Percentiles rank a stretch among this genome's conserved stretches.
phyloP scores from a whole-genome alignment of 2,113 vertebrate species.

The Ailurus styani region DNA sequence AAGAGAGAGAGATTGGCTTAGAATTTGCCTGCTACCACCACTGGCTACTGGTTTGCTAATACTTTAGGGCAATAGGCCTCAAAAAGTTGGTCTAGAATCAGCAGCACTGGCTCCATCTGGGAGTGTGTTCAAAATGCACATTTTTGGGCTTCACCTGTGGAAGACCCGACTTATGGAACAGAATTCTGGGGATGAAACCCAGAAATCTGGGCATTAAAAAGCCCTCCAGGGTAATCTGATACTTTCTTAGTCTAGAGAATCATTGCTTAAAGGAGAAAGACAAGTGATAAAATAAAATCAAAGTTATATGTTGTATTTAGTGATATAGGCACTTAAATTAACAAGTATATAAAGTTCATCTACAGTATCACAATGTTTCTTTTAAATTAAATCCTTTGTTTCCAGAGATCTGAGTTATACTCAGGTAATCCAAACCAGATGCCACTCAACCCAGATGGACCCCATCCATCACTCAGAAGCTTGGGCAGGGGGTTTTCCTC shows the following conservation, averaged over 20 bases:
- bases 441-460: neutral
- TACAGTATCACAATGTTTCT: neutral
- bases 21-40: neutral
- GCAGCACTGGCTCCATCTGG: neutral
- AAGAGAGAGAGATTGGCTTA: neutral
- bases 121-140: neutral
- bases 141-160: neutral
- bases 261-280: neutral
- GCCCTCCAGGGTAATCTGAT: neutral
- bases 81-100: neutral
- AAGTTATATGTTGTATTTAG: neutral
- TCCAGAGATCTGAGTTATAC: neutral
- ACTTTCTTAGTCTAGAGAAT: neutral
- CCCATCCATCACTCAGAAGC: neutral
- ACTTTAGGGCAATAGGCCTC: neutral
- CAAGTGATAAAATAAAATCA: neutral
- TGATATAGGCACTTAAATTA: neutral
- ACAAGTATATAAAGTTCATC: neutral
- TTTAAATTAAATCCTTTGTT: slow-evolving; percentile 29
- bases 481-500: neutral
- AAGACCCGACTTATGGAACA: neutral
- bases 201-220: neutral
- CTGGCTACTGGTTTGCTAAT: neutral
- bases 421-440: slow-evolving; percentile 25
- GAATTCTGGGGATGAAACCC: neutral